Evolutionary conservation across 2,797 vertebrate species (phyloP), one percentile per base, ranked within the genome.

Genomic region (Crotalus adamanteus): DNA sequence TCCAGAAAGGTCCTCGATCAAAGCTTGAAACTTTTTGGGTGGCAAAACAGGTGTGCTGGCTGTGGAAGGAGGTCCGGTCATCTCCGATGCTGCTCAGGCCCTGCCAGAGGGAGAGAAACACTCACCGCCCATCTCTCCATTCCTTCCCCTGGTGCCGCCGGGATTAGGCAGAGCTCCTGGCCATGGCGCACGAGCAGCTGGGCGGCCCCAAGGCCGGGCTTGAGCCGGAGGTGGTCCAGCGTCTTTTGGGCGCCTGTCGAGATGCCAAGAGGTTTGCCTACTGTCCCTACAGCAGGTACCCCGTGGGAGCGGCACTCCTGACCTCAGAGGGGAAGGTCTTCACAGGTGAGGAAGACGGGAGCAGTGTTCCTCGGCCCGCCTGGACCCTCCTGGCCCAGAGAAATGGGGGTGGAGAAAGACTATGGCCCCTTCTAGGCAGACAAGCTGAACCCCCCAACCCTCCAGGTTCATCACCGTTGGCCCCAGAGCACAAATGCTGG

Each of bases 281-380:
- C 93, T 99, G 98, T 89, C 98, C 98, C 42, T 99, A 99, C 97
- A 99, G 99, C 96, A 98, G 95, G 28, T 99, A 99, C 97, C 98
- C 98, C 8, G 99, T 99, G 47, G 99, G 99, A 0, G 99, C 99
- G 0, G 99, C 99, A 0, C 97, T 99, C 37, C 97, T 99, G 94
- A 98, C 98, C 0, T 0, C 31, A 0, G 94, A 98, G 0, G 97
- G 98, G 92, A 95, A 47, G 63, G 97, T 99, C 93, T 98, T 98
- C 96, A 98, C 98, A 0, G 99, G 99, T 99, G 97, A 98, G 97
- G 86, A 22, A 78, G 12, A 20, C 12, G 12, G 1, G 28, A 22
- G 78, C 37, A 47, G 37, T 37, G 2, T 8, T 11, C 18, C 16
- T 18, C 1, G 14, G 9, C 6, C 61, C 31, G 3, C 25, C 53